Conservation (phyloP, 1,140 invertebrate species). For the Prorops nasuta region DNA sequence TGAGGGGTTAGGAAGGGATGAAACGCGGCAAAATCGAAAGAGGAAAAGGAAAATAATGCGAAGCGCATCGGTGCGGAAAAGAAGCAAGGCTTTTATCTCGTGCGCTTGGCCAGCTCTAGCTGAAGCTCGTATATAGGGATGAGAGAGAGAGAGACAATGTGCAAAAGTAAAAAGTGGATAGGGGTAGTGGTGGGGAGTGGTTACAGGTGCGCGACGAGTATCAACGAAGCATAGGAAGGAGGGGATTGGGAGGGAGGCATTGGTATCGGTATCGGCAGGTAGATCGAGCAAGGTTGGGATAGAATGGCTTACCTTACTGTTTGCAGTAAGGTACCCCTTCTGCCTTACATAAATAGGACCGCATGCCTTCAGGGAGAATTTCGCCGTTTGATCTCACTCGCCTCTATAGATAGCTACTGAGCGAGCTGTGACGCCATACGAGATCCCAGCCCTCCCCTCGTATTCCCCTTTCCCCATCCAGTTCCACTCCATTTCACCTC, state of each 20-base stretch:
- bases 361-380: conserved; percentile 30
- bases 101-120: neutral
- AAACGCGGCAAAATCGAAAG: neutral
- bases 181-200: neutral
- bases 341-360: neutral
- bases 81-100: neutral
- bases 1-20: no score
- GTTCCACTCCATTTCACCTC: no score
- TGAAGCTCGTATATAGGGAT: conserved; percentile 6
- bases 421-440: neutral
- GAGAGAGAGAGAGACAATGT: neutral
- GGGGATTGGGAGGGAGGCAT: neutral
- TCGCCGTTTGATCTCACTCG: conserved; percentile 32
- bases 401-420: conserved; percentile 21
- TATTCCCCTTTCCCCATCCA: no score
- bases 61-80: neutral
- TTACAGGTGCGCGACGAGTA: neutral
- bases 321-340: no score
- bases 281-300: neutral
- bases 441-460: no score
- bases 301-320: no score
- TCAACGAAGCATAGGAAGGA: neutral
- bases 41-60: neutral
- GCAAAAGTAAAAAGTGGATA: neutral
- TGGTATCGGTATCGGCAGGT: neutral